Conservation (phyloP, 2,888 invertebrate species). For the Pycnomerus fuliginosus region DNA sequence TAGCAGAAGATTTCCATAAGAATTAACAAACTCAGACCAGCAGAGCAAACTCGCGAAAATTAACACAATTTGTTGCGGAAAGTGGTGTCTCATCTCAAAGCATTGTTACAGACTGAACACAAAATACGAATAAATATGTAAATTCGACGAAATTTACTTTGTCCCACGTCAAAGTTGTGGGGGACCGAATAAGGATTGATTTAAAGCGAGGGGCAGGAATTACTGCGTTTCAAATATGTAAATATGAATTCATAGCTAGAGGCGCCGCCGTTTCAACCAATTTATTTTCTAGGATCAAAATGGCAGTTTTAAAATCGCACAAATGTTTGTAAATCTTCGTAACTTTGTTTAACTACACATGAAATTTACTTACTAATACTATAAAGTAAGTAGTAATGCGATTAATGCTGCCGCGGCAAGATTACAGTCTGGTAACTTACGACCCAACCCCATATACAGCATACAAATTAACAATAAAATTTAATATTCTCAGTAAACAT, state of each 20-base stretch:
- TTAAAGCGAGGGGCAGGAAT: slow-evolving; percentile 36
- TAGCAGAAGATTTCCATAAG: too few species aligned
- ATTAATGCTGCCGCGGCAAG: slow-evolving; percentile 32
- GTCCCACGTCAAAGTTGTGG: slow-evolving; percentile 37
- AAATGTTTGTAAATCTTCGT: neutral
- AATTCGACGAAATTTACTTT: slow-evolving; percentile 43
- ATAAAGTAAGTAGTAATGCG: slow-evolving; percentile 21
- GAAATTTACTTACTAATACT: slow-evolving; percentile 1
- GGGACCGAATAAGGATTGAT: slow-evolving; percentile 36
- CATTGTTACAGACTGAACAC: slow-evolving; percentile 28
- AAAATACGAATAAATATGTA: slow-evolving; percentile 37
- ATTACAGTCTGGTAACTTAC: slow-evolving; percentile 36
- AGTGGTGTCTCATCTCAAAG: slow-evolving; percentile 16
- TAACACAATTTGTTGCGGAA: slow-evolving; percentile 33
- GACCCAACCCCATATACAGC: slow-evolving; percentile 31
- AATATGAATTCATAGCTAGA: slow-evolving; percentile 25
- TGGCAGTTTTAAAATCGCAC: neutral
- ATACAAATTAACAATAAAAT: slow-evolving; percentile 47
- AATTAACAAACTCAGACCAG: too few species aligned
- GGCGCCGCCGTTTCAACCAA: too few species aligned
- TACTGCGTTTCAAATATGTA: slow-evolving; percentile 28
- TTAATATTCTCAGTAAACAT: slow-evolving; percentile 45
- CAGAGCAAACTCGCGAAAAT: slow-evolving; percentile 38
- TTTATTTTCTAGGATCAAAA: too few species aligned
- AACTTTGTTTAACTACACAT: neutral